Conservation (phyloP, 30 jellyfish, hydroid and myxozoan genomes). For the Chrysaora quinquecirrha region DNA sequence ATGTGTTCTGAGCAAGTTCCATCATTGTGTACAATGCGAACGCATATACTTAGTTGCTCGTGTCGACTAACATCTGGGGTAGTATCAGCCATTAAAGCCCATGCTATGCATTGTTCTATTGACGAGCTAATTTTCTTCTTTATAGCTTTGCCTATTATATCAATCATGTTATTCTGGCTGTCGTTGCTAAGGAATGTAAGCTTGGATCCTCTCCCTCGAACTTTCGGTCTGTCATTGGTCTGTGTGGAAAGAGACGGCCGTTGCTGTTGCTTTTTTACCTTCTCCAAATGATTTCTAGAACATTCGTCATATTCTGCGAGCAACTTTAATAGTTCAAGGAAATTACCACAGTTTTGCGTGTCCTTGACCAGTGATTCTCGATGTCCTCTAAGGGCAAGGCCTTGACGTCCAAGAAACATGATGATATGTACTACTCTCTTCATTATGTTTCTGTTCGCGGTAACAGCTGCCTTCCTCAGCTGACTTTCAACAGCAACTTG, state of each 20-base stretch:
- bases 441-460: constrained; percentile 15
- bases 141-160: constrained; percentile 25
- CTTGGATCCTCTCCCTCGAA: constrained; percentile 49
- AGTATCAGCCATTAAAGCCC: constrained; percentile 43
- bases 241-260: background rate
- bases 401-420: constrained; percentile 45
- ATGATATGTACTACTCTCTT: constrained; percentile 12
- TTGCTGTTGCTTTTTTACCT: constrained; percentile 1
- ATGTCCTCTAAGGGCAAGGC: constrained; percentile 41
- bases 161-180: constrained; percentile 34
- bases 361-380: constrained; percentile 6
- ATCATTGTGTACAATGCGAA: constrained; percentile 25
- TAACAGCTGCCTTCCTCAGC: constrained; percentile 9
- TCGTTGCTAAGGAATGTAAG: constrained; percentile 47
- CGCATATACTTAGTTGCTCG: constrained; percentile 51
- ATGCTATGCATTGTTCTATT: constrained; percentile 21
- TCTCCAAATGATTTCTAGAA: constrained; percentile 8
- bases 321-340: constrained; percentile 17
- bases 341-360: constrained; percentile 38
- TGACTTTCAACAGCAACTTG: constrained; percentile 5
- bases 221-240: background rate
- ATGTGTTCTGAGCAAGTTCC: constrained; percentile 44
- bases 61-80: constrained; percentile 45
- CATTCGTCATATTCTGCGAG: constrained; percentile 10
- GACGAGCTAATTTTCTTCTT: background rate